Conservation (phyloP, 2,888 invertebrate species). For the Alcis repandata region DNA sequence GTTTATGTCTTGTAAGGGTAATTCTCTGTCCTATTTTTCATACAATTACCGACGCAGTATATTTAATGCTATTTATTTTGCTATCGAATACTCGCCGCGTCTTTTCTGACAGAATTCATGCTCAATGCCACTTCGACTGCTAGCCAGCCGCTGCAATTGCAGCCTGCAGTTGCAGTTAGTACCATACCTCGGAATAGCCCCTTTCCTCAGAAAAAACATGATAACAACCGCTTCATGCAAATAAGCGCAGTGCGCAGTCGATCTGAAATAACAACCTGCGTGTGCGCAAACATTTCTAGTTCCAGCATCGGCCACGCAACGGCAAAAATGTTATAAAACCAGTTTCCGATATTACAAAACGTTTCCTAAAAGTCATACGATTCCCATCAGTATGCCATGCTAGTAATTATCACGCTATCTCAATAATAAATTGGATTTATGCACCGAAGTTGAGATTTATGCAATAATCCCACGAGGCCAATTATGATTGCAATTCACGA, state of each 20-base stretch:
- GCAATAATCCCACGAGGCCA: slow-evolving; percentile 61
- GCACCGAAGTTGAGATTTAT: too few species aligned
- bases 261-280: slow-evolving; percentile 25
- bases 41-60: too few species aligned
- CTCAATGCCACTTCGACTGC: too few species aligned
- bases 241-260: slow-evolving; percentile 25
- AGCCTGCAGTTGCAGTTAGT: too few species aligned
- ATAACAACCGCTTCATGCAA: slow-evolving; percentile 29
- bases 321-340: slow-evolving; percentile 30
- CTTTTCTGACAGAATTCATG: too few species aligned
- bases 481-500: slow-evolving; percentile 17
- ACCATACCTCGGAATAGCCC: too few species aligned
- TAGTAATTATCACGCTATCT: slow-evolving; percentile 45
- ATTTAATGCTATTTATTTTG: too few species aligned
- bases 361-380: slow-evolving; percentile 43
- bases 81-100: too few species aligned
- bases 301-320: slow-evolving; percentile 20
- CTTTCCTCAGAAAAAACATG: too few species aligned
- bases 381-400: slow-evolving; percentile 44
- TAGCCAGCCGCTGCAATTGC: too few species aligned
- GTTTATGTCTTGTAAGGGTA: too few species aligned
- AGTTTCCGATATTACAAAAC: slow-evolving; percentile 39
- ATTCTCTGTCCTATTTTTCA: too few species aligned
- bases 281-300: slow-evolving; percentile 24
- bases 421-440: slow-evolving; percentile 46